Evolutionary conservation across 30 jellyfish, hydroid and myxozoan species (phyloP), one percentile per base, ranked within the genome.

Genomic region (Pseudorhiza aurosa): DNA sequence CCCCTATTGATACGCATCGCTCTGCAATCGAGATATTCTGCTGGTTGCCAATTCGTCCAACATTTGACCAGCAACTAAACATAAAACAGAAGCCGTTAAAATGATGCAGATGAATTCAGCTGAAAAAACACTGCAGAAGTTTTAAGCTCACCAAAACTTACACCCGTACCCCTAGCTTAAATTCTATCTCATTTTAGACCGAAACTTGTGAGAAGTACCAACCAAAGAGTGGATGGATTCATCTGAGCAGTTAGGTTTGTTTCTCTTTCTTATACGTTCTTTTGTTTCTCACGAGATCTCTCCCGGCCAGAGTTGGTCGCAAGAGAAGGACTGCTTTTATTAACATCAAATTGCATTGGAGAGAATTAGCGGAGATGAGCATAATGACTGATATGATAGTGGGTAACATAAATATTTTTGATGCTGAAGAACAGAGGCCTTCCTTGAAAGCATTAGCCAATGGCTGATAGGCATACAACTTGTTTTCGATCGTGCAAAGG

Each of bases 41-140:
- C 73, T 87, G 88, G 51, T 87, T 68, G 47, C 96, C 99, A 18
- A 73, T 55, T 12, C 96, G 76, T 10, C 99, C 99, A 63, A 93
- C 97, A 17, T 58, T 60, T 10, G 99, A 86, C 97, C 97, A 93
- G 57, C 99, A 93, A 33, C 99, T 93, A 32, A 1, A 71, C 37
- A 28, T 9, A 42, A 65, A 39, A 47, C 14, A 18, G 18, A 40
- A 25, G n/a, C n/a, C n/a, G n/a, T n/a, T n/a, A n/a, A n/a, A n/a
- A n/a, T n/a, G n/a, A n/a, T n/a, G n/a, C n/a, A n/a, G n/a, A n/a
- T n/a, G n/a, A n/a, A n/a, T n/a, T n/a, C n/a, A n/a, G n/a, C n/a
- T n/a, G n/a, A n/a, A n/a, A n/a, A n/a, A n/a, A n/a, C n/a, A n/a
- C n/a, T n/a, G n/a, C n/a, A n/a, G n/a, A n/a, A n/a, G n/a, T n/a